Evolutionary conservation across 2,888 invertebrate genomes (phyloP).

Genomic region (Mechanitis mazaeus): DNA sequence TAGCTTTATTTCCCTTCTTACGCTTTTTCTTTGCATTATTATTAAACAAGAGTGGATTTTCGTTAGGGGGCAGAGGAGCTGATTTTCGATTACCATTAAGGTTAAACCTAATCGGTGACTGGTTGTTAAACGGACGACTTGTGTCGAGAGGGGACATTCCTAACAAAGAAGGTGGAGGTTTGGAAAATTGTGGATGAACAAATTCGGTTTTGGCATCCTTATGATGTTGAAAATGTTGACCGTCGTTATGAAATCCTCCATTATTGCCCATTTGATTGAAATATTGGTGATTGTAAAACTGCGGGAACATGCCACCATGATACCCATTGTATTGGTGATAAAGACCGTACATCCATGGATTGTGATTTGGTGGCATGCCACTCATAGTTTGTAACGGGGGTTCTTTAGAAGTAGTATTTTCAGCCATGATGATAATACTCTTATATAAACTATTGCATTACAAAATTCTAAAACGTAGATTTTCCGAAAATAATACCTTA

Average conservation of each 20-base stretch:
- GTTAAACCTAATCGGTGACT: constrained; percentile 69
- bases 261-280: constrained; percentile 62
- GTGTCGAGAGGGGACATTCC: constrained; percentile 67
- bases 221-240: constrained; percentile 54
- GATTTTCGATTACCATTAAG: constrained; percentile 61
- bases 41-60: constrained; percentile 60
- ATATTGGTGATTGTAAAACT: constrained; percentile 70
- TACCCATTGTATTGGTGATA: constrained; percentile 63
- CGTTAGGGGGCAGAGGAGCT: constrained; percentile 55
- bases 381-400: constrained; percentile 68
- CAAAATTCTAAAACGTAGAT: constrained; percentile 14
- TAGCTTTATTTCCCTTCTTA: constrained; percentile 80
- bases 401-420: constrained; percentile 60
- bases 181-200: constrained; percentile 50
- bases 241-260: constrained; percentile 39
- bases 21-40: constrained; percentile 84
- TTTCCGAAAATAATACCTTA: constrained; percentile 23
- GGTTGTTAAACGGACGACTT: constrained; percentile 64
- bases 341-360: constrained; percentile 66
- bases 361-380: constrained; percentile 60
- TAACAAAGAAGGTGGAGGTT: constrained; percentile 61
- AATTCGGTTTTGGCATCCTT: constrained; percentile 49
- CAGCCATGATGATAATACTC: constrained; percentile 46
- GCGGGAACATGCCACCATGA: constrained; percentile 66
- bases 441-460: constrained; percentile 1